Evolutionary conservation across 2,888 invertebrate genomes (phyloP), one percentile per base, ranked within the genome.

Genomic region (Lysandra bellargus): DNA sequence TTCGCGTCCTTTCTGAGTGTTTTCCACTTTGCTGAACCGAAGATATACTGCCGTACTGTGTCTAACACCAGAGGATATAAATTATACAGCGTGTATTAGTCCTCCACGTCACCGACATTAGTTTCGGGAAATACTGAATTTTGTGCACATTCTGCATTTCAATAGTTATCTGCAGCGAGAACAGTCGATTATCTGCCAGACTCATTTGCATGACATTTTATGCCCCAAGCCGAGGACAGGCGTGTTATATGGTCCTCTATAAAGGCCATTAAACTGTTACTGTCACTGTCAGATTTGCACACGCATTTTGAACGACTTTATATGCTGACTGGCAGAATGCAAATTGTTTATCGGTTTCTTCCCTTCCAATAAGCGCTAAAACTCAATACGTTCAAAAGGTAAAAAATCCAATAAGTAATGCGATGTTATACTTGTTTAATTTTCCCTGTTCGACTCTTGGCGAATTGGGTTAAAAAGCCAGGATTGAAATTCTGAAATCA

Each of bases 131-230:
- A 69, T 75, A 30, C 6, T 57, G 76, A 53, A 33, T 76, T 76
- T 49, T 76, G 76, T 76, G 75, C 75, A 30, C 33, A 69, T 76
- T 76, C 33, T 33, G 30, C 76, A 33, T 76, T 53, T 53, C 57
- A 30, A 76, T 76, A 76, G 33, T 76, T 49, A 76, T 76, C 57
- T 53, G 57, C 76, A 17, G 57, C 33, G 75, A 30, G 49, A 53
- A 76, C 17, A 53, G 33, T 33, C 76, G 57, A 76, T 76, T 76
- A 74, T 23, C 49, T 23, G 75, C 75, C 23, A 49, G 75, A 49
- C 23, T 75, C 75, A 44, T 44, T 75, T 49, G 76, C 33, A 53
- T 30, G 76, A 57, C 57, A 76, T 76, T 57, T 76, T 33, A 53
- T 33, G 53, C 53, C 33, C 17, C 1, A 5, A 53, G 49, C 9